These are phyloP conservation scores for Hyles lineata DNA, from an alignment of 2,888 invertebrate genomes.

Conservation along the genomic window DNA sequence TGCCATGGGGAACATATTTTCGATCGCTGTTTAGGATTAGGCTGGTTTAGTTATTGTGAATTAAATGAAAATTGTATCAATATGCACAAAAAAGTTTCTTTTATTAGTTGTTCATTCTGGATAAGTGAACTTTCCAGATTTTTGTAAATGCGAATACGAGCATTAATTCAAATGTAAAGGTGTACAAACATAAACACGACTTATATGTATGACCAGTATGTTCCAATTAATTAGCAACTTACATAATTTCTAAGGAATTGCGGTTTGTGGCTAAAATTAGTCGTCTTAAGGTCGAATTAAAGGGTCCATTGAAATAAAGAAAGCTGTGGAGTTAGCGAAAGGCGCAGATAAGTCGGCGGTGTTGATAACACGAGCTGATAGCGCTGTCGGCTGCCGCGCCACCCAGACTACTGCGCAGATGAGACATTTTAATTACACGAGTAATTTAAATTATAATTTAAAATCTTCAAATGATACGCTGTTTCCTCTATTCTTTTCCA, in stretches of 20 bases:
- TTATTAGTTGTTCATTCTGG: too few relatives aligned
- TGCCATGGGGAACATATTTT: not conserved
- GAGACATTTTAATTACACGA: not conserved
- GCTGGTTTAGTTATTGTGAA: too few relatives aligned
- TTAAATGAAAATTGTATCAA: too few relatives aligned
- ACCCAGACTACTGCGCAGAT: not conserved
- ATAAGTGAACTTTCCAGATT: too few relatives aligned
- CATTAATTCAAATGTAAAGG: too few relatives aligned
- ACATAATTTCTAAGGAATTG: not conserved
- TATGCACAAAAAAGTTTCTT: too few relatives aligned
- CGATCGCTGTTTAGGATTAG: not conserved
- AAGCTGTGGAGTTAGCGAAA: slow-evolving; percentile 42
- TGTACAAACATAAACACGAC: too few relatives aligned
- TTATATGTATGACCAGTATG: too few relatives aligned
- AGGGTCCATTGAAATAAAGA: slow-evolving; percentile 21
- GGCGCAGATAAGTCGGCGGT: slow-evolving; percentile 39
- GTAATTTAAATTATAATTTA: too few relatives aligned
- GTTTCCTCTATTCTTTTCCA: too few relatives aligned
- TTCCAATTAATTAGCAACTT: not conserved
- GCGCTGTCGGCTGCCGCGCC: not conserved
- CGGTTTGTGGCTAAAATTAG: not conserved
- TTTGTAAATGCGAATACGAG: too few relatives aligned
- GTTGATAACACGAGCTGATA: slow-evolving; percentile 4
- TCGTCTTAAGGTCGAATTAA: not conserved
- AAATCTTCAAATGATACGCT: too few relatives aligned